Evolutionary conservation across 2,113 vertebrate genomes (phyloP), one percentile per base, ranked within the genome.

Genomic region (Megaleporinus macrocephalus): DNA sequence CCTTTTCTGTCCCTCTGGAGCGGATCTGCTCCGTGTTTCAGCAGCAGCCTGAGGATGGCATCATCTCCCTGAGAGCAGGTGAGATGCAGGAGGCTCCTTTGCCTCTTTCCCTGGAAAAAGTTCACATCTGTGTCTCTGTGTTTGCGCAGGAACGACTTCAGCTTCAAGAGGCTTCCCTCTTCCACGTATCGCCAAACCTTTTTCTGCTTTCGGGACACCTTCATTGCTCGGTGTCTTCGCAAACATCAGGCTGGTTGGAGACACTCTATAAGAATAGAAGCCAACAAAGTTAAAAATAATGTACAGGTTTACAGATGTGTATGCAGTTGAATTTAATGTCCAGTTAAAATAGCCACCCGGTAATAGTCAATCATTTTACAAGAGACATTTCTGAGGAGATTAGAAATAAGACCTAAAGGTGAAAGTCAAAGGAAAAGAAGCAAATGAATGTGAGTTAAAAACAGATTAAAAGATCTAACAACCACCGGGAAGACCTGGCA

Each of bases 111-210:
- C 83, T 78, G 90, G 1, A 88, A 78, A 74, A 94, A 95, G 24
- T 93, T 94, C 14, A 96, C 79, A 10, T 94, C 88, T 5, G 96
- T 77, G 11, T 94, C 90, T 18, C 53, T 88, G 89, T 96, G 95
- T 74, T 92, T 94, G 59, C 88, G 89, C 10, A 96, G 87, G 53
- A 94, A 95, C 24, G 95, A 93, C 86, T 93, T 95, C 55, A 96
- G 88, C 77, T 95, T 93, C 49, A 90, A 84, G n/a, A 94, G 75
- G 20, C 85, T 91, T 0, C 95, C 94, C 0, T 92, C 90, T 11
- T 95, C 92, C 76, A 96, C 84, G 79, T 96, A 96, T 1, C 88
- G 93, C 90, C 94, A 91, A 62, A 96, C 84, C 18, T 92, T 93
- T 41, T 83, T 91, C 86, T 95, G 93, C 71, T 85, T 84, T 73